Conservation (phyloP, 1,140 invertebrate genomes). For the Trichomalopsis sarcophagae region DNA sequence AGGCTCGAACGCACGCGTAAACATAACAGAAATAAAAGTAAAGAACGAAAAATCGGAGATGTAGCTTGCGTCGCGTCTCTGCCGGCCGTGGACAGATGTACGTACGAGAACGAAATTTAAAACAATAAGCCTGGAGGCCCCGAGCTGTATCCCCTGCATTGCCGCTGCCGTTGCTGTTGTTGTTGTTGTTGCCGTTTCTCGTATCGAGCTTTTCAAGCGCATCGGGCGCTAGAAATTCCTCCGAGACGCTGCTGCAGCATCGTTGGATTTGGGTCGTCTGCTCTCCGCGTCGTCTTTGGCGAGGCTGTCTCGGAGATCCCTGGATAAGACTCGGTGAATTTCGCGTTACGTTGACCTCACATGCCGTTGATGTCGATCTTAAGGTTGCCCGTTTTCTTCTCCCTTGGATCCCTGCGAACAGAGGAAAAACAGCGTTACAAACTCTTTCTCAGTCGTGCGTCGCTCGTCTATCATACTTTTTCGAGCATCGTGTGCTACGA, state of each 20-base stretch:
- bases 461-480: background rate
- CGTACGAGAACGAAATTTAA: background rate
- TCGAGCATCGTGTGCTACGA: background rate
- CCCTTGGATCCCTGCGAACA: slow-evolving; percentile 80
- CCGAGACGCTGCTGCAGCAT: background rate
- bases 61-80: background rate
- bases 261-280: background rate
- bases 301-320: background rate
- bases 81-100: background rate
- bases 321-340: slow-evolving; percentile 26
- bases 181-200: background rate
- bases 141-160: background rate
- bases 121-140: slow-evolving; percentile 9
- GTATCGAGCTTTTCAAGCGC: background rate
- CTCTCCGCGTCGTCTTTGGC: background rate
- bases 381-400: slow-evolving; percentile 83
- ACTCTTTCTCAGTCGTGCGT: background rate
- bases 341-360: slow-evolving; percentile 58
- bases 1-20: background rate
- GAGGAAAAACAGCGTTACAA: slow-evolving; percentile 42
- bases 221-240: background rate
- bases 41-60: background rate
- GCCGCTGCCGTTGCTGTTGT: background rate
- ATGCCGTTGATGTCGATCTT: slow-evolving; percentile 75
- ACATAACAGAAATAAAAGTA: background rate